Conservation (phyloP, 2,888 invertebrate species). For the Ashinkailepas kermadecensis region DNA sequence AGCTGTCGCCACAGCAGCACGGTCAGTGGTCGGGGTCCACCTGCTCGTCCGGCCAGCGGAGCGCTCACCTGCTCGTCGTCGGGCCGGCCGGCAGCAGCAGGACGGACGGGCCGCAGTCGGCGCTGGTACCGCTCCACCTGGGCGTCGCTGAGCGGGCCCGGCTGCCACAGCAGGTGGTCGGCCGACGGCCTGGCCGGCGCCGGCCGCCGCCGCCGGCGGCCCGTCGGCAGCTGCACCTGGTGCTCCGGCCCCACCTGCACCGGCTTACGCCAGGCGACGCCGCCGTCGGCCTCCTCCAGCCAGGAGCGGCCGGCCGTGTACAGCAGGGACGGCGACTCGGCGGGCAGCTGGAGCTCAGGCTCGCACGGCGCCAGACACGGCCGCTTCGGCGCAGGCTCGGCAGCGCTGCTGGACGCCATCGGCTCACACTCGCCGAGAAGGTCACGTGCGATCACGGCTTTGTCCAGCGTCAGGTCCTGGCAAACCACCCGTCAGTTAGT, state of each 20-base stretch:
- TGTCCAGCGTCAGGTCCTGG: conserved; percentile 22
- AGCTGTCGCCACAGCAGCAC: too few relatives aligned
- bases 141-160: conserved; percentile 61
- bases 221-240: conserved; percentile 89
- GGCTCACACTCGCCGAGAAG: conserved; percentile 12
- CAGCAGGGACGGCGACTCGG: not conserved
- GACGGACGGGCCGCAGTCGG: conserved; percentile 48
- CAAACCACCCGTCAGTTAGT: too few relatives aligned
- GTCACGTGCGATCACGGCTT: conserved; percentile 8
- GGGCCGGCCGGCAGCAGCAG: conserved; percentile 62
- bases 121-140: conserved; percentile 70
- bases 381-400: not conserved
- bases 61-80: conserved; percentile 47
- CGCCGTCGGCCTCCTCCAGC: conserved; percentile 71
- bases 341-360: not conserved
- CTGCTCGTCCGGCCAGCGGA: too few relatives aligned
- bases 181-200: conserved; percentile 83
- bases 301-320: too few relatives aligned
- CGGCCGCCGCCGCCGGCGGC: conserved; percentile 83
- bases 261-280: conserved; percentile 77
- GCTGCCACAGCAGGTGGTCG: conserved; percentile 90
- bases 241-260: conserved; percentile 89
- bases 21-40: too few relatives aligned
- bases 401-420: not conserved
- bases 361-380: not conserved